phyloP scores from a whole-genome alignment of 1,140 invertebrate species.

The Palaemon carinicauda region DNA sequence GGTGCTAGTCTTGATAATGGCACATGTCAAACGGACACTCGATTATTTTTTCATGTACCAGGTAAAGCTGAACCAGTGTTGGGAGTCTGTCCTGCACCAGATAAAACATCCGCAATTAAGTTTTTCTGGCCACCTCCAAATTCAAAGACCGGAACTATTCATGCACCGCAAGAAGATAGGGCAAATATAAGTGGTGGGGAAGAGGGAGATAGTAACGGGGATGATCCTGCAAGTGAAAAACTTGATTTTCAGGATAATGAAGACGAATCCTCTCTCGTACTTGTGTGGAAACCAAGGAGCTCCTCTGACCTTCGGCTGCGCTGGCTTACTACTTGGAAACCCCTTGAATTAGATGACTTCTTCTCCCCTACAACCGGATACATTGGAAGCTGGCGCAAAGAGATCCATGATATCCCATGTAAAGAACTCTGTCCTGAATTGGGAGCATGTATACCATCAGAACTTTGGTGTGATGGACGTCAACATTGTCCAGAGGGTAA shows the following conservation, averaged over 20 bases:
- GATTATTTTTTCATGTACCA: conserved; percentile 57
- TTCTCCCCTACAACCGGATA: conserved; percentile 62
- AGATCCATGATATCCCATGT: conserved; percentile 65
- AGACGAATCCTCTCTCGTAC: conserved; percentile 40
- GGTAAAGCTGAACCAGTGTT: conserved; percentile 52
- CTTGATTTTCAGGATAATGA: conserved; percentile 16
- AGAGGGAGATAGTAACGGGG: conserved; percentile 40
- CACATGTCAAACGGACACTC: conserved; percentile 56
- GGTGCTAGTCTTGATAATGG: conserved; percentile 66
- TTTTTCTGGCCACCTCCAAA: conserved; percentile 47
- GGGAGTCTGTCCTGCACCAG: conserved; percentile 57
- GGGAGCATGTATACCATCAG: conserved; percentile 84
- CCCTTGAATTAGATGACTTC: conserved; percentile 1
- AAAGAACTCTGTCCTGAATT: conserved; percentile 85
- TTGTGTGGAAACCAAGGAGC: conserved; percentile 54
- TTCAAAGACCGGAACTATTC: neutral
- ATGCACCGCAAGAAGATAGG: neutral
- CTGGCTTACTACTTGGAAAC: conserved; percentile 43
- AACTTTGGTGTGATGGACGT: conserved; percentile 85
- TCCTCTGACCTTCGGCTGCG: conserved; percentile 33
- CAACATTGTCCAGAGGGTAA: conserved; percentile 51
- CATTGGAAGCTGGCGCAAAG: neutral
- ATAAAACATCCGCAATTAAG: conserved; percentile 28
- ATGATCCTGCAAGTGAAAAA: conserved; percentile 16
- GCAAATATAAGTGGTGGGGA: conserved; percentile 31